Percentiles rank a stretch among this genome's conserved stretches.
These are phyloP conservation scores for Blennius ocellaris DNA, from an alignment of 2,113 vertebrate species.

Conservation along the genomic window DNA sequence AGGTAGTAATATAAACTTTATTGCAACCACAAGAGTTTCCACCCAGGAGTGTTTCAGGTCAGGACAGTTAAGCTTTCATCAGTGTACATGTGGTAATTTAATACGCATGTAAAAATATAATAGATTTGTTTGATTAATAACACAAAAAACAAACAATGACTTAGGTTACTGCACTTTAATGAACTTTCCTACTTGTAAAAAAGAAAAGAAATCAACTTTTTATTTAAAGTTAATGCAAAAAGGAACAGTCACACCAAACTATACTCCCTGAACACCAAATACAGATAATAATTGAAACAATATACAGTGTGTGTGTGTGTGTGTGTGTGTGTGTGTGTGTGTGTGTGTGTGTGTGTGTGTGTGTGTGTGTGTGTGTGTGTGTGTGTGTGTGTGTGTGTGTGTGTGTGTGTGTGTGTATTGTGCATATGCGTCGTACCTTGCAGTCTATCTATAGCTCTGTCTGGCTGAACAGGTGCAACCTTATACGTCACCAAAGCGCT, in stretches of 20 bases:
- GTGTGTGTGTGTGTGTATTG: slow-evolving; percentile 42
- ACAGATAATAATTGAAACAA: no score
- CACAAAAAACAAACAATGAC: not conserved
- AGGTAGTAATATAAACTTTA: slow-evolving; percentile 58
- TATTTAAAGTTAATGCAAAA: no score
- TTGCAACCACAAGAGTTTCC: slow-evolving; percentile 38
- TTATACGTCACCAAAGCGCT: slow-evolving; percentile 48
- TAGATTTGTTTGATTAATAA: slow-evolving; percentile 16
- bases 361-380: no score
- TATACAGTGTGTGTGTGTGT: slow-evolving; percentile 13
- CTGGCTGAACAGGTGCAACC: slow-evolving; percentile 74
- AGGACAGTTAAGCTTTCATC: slow-evolving; percentile 48
- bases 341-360: no score
- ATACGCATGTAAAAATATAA: slow-evolving; percentile 12
- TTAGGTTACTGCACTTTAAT: not conserved
- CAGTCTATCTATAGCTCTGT: slow-evolving; percentile 70
- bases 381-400: no score
- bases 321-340: no score
- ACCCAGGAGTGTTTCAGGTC: slow-evolving; percentile 28
- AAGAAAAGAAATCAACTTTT: no score
- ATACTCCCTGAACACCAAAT: no score
- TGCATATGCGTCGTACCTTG: slow-evolving; percentile 63
- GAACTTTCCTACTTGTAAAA: not conserved
- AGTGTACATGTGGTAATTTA: not conserved
- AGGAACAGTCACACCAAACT: no score